Base-by-base conservation (phyloP, 1,140 invertebrate species). In the Hetaerina americana region DNA sequence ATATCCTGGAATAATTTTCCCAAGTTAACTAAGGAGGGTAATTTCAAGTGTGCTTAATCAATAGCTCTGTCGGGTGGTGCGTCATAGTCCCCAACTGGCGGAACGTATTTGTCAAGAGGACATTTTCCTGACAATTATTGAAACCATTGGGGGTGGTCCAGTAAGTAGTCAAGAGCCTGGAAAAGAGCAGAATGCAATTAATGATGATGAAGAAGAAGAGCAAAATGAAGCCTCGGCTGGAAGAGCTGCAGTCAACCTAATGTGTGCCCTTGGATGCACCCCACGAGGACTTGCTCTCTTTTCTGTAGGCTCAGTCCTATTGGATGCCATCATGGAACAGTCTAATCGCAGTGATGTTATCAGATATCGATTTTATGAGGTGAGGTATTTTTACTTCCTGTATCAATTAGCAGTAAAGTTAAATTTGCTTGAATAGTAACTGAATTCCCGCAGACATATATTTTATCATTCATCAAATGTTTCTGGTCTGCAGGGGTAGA, bases 321-420 rank as follows among this genome's bases (percentile, higher is more conserved):
- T 85, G 25, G 78, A 84, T 5, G 81, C 81, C 75, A 78, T 89
- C 73, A 80, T 83, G 74, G 78, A 82, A 57, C 79, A 83, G 1
- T 80, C 86, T 75, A 76, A 81, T 27, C 80, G 79, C 72, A 85
- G 80, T 77, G 87, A 87, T 77, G 81, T 83, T 68, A 76, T 82
- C 29, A 81, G 85, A 75, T 86, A 87, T 76, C 83, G 88, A 79
- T 81, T 86, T 29, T 88, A 84, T 82, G 87, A 89, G 83, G 87
- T 88, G 81, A 77, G 74, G 76, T 67, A 69, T 29, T 49, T 27
- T 71, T 72, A 69, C 72, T 28, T 74, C 27, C 66, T n/a, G n/a
- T n/a, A n/a, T n/a, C n/a, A n/a, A n/a, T n/a, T n/a, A n/a, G n/a
- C n/a, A n/a, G n/a, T n/a, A n/a, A n/a, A n/a, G n/a, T n/a, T n/a